Evolutionary conservation across 2,797 vertebrate species (phyloP).

Genomic region (Phoxinus dragarum): DNA sequence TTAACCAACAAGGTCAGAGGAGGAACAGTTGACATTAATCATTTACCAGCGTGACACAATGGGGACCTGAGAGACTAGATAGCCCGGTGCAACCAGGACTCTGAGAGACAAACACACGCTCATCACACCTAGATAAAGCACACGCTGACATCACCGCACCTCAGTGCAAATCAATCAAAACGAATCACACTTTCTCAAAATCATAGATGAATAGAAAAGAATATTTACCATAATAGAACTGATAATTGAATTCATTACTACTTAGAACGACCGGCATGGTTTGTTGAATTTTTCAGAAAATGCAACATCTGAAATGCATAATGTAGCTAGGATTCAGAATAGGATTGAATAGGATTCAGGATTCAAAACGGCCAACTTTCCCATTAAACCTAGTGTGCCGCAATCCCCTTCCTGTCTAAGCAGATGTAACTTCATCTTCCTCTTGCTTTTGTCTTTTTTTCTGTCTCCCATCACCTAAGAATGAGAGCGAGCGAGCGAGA

Average conservation of each 20-base stretch:
- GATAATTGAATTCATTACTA: background rate
- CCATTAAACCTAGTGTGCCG: conserved; percentile 23
- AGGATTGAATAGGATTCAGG: background rate
- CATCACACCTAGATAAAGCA: conserved; percentile 59
- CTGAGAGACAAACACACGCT: conserved; percentile 58
- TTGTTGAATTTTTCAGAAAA: background rate
- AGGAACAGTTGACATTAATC: conserved; percentile 79
- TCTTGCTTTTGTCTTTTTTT: conserved; percentile 58
- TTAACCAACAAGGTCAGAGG: conserved; percentile 79
- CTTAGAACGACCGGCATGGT: background rate
- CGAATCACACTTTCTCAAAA: conserved; percentile 62
- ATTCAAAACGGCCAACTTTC: background rate
- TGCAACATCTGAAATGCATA: background rate
- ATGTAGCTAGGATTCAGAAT: background rate
- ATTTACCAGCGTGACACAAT: conserved; percentile 73
- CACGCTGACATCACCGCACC: conserved; percentile 58
- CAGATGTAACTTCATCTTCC: conserved; percentile 78
- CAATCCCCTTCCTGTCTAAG: conserved; percentile 68
- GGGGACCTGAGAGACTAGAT: conserved; percentile 60
- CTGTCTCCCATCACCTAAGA: conserved; percentile 70
- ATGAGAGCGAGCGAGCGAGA: conserved; percentile 69
- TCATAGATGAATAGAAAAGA: conserved; percentile 42
- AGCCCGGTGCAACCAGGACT: conserved; percentile 47
- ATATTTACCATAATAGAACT: background rate
- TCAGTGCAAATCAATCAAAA: conserved; percentile 61